Evolutionary conservation across 1,140 invertebrate species (phyloP).

Genomic region (Onthophagus taurus): DNA sequence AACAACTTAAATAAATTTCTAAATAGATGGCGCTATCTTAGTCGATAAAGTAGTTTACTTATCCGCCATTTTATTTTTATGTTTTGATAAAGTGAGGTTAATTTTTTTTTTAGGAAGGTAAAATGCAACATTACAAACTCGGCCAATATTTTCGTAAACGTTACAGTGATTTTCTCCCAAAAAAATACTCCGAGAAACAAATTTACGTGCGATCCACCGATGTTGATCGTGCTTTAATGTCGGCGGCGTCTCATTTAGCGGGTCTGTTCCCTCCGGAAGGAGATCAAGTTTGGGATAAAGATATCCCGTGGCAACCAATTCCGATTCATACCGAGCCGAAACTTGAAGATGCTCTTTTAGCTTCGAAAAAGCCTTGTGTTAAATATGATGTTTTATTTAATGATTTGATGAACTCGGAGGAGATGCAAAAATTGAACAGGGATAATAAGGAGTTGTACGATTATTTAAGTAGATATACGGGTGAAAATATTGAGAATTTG

Average conservation of each 20-base stretch:
- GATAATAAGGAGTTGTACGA: conserved; percentile 53
- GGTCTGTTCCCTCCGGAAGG: conserved; percentile 62
- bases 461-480: conserved; percentile 52
- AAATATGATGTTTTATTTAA: conserved; percentile 49
- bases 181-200: conserved; percentile 40
- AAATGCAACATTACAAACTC: conserved; percentile 63
- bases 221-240: conserved; percentile 83
- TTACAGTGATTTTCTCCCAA: conserved; percentile 51
- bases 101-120: conserved; percentile 45
- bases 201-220: conserved; percentile 59
- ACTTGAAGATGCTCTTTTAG: conserved; percentile 50
- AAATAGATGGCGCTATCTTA: too few relatives aligned
- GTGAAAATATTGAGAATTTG: conserved; percentile 44
- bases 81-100: too few relatives aligned
- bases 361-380: conserved; percentile 53
- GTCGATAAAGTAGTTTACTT: too few relatives aligned
- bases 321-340: conserved; percentile 72
- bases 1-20: too few relatives aligned
- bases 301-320: conserved; percentile 79
- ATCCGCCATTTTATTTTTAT: too few relatives aligned
- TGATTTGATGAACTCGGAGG: conserved; percentile 45
- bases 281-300: conserved; percentile 54
- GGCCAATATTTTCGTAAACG: conserved; percentile 64
- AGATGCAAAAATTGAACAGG: conserved; percentile 47
- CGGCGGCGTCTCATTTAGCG: conserved; percentile 73